phyloP scores from a whole-genome alignment of 1,140 invertebrate genomes.

The Hydropsyche tenuis region DNA sequence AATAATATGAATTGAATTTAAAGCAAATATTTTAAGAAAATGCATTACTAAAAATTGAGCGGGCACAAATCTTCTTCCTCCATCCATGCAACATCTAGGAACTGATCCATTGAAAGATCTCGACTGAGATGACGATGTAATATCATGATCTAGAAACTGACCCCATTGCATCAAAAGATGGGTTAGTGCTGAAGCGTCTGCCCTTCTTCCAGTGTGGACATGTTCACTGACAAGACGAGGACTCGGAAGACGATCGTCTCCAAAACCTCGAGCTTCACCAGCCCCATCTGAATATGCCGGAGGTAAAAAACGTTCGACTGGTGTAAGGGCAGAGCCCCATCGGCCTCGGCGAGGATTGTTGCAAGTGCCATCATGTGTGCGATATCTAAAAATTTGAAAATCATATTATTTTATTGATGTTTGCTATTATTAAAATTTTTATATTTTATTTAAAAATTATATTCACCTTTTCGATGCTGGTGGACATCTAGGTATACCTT shows the following conservation, averaged over 20 bases:
- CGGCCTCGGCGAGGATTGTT: conserved; percentile 78
- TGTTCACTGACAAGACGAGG: conserved; percentile 70
- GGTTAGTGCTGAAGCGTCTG: conserved; percentile 66
- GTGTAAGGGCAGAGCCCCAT: conserved; percentile 84
- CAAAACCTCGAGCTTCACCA: conserved; percentile 65
- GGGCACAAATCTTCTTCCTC: conserved; percentile 67
- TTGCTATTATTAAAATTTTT: not conserved
- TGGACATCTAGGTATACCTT: conserved; percentile 66
- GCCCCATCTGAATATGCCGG: conserved; percentile 85
- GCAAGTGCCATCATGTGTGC: conserved; percentile 85
- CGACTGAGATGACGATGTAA: conserved; percentile 72
- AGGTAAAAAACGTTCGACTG: conserved; percentile 81
- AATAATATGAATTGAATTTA: conserved; percentile 2
- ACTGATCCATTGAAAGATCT: conserved; percentile 81
- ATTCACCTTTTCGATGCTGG: conserved; percentile 62
- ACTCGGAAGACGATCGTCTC: conserved; percentile 67
- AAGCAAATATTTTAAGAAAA: not conserved
- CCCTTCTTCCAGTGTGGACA: conserved; percentile 70
- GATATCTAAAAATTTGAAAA: conserved; percentile 63
- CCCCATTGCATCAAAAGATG: conserved; percentile 89
- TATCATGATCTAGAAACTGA: conserved; percentile 82
- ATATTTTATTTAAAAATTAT: not conserved
- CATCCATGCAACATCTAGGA: conserved; percentile 77
- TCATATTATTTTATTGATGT: conserved; percentile 31
- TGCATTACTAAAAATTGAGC: conserved; percentile 67